Conservation (phyloP, 2,888 invertebrate genomes). For the Acrocera orbiculus region DNA sequence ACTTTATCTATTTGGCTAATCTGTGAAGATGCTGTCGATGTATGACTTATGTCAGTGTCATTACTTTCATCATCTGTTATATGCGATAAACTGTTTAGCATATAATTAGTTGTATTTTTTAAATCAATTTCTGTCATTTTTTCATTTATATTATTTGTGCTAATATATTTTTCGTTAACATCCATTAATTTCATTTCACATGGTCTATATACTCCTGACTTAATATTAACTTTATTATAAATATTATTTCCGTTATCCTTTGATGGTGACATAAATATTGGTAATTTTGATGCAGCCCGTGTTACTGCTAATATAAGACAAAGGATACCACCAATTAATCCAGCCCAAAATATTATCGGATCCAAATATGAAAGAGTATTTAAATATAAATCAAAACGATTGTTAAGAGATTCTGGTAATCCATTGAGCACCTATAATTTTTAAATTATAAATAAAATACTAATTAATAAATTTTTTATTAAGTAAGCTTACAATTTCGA, state of each 20-base stretch:
- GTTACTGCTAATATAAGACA: slow-evolving; percentile 24
- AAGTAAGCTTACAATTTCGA: slow-evolving; percentile 63
- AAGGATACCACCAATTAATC: slow-evolving; percentile 19
- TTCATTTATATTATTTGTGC: slow-evolving; percentile 12
- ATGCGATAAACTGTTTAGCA: slow-evolving; percentile 22
- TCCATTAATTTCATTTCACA: slow-evolving; percentile 24
- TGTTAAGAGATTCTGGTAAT: slow-evolving; percentile 42
- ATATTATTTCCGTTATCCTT: slow-evolving; percentile 16
- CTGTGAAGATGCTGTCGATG: slow-evolving; percentile 14
- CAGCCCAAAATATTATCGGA: slow-evolving; percentile 26
- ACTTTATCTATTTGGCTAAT: slow-evolving; percentile 1
- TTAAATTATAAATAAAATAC: background rate
- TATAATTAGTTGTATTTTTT: slow-evolving; percentile 15
- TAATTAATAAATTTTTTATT: background rate
- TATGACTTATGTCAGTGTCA: slow-evolving; percentile 16
- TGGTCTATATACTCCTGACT: slow-evolving; percentile 21
- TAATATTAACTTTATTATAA: slow-evolving; percentile 20
- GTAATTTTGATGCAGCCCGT: slow-evolving; percentile 23
- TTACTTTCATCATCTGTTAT: slow-evolving; percentile 18
- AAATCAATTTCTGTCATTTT: slow-evolving; percentile 10
- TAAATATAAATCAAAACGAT: slow-evolving; percentile 53
- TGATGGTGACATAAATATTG: slow-evolving; percentile 16
- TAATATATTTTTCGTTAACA: slow-evolving; percentile 14
- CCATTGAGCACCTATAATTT: slow-evolving; percentile 55
- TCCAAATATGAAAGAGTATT: slow-evolving; percentile 50